Evolutionary conservation across 1,140 invertebrate genomes (phyloP), one percentile per base, ranked within the genome.

Genomic region (fruit fly (Drosophila melanogaster)): DNA sequence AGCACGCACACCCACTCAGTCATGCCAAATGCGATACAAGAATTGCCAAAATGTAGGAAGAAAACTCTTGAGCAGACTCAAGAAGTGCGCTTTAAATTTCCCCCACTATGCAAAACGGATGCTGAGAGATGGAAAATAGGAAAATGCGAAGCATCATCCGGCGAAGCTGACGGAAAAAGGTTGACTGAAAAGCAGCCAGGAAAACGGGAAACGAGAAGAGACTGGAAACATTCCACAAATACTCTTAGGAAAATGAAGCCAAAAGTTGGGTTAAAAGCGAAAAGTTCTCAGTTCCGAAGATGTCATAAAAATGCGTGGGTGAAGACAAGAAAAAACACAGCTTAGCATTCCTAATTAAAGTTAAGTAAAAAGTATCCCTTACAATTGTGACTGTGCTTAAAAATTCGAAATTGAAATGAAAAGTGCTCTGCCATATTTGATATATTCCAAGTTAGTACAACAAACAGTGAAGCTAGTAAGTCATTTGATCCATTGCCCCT

Each of bases 1-100:
- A 37, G 37, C 19, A 58, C 17, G 15, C 53, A 24, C 35, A n/a
- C n/a, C 37, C 38, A 61, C 47, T 43, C 26, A 59, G 17, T 35
- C 44, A 57, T 47, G 59, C 11, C 53, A 66, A 67, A 75, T 61
- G 58, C 40, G 65, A 59, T 57, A 53, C 73, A 59, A 60, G 67
- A 74, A 73, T 75, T 67, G 41, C 69, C 83, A 46, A 78, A 86
- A 70, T 50, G 76, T 47, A 65, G 69, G 46, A 74, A 76, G 46
- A 74, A 76, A 70, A 33, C 74, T 60, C 62, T 61, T 35, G 44
- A 53, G 57, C 35, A 24, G 62, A 38, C 26, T 30, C 56, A 46
- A 47, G 12, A 62, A 69, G 61, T 47, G 51, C 59, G 61, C 57
- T 79, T 79, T 57, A 69, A 81, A 70, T 46, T 66, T 57, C 65